phyloP scores from a whole-genome alignment of 2,888 invertebrate genomes.

The Argynnis bischoffii region DNA sequence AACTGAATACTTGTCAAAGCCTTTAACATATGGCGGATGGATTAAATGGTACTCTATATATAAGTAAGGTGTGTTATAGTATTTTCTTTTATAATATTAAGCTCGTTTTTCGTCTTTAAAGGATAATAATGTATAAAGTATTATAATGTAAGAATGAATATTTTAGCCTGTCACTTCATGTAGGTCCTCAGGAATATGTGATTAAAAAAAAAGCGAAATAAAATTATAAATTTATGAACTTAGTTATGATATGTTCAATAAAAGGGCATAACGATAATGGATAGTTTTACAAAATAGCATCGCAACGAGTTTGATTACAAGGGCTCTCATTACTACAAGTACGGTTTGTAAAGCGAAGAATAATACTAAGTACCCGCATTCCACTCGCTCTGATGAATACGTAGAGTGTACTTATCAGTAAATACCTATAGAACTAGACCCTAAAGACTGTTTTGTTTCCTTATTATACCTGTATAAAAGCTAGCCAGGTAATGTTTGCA shows the following conservation, averaged over 20 bases:
- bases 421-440: slow-evolving; percentile 34
- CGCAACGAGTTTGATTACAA: slow-evolving; percentile 35
- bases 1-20: slow-evolving; percentile 30
- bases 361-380: slow-evolving; percentile 46
- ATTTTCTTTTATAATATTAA: background rate
- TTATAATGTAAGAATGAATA: too few species aligned
- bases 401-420: slow-evolving; percentile 26
- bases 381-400: slow-evolving; percentile 40
- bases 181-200: too few species aligned
- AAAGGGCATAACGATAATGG: slow-evolving; percentile 12
- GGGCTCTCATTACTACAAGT: slow-evolving; percentile 34
- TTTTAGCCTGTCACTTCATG: too few species aligned
- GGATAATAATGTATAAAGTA: too few species aligned
- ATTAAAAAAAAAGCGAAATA: too few species aligned
- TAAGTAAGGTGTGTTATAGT: too few species aligned
- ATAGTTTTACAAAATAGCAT: slow-evolving; percentile 37
- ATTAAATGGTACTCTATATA: slow-evolving; percentile 15
- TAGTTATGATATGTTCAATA: background rate
- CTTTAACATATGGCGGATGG: slow-evolving; percentile 10
- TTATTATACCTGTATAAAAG: slow-evolving; percentile 28
- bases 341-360: slow-evolving; percentile 36
- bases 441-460: slow-evolving; percentile 31
- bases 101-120: background rate
- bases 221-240: too few species aligned
- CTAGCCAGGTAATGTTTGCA: slow-evolving; percentile 1